These are phyloP conservation scores for Lumbricus terrestris DNA, from an alignment of 2,888 invertebrate genomes.

Conservation along the genomic window DNA sequence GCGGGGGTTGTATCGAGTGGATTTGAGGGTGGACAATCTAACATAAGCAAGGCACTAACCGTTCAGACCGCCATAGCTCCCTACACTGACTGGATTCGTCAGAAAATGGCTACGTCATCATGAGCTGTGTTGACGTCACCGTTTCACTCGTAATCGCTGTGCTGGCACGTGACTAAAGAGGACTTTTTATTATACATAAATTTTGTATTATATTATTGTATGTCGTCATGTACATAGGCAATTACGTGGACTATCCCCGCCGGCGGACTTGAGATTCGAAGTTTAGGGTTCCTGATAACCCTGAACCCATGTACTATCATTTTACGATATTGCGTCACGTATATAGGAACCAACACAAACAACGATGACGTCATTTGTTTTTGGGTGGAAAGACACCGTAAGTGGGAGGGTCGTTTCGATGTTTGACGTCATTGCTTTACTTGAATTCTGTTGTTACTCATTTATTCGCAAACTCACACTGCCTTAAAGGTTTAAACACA, in stretches of 20 bases:
- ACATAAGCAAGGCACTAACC: background rate
- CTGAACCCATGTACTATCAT: background rate
- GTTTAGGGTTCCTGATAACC: no score
- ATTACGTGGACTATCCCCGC: background rate
- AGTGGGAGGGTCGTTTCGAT: background rate
- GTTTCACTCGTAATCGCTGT: background rate
- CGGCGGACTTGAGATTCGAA: no score
- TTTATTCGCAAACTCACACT: background rate
- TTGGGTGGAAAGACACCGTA: no score
- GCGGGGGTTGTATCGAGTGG: conserved; percentile 16
- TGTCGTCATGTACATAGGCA: background rate
- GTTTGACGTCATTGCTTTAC: background rate
- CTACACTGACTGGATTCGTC: conserved; percentile 12
- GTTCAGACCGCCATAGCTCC: conserved; percentile 11
- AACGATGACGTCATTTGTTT: background rate
- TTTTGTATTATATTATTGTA: background rate
- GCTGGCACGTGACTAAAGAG: background rate
- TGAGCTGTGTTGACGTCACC: background rate
- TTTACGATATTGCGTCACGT: background rate
- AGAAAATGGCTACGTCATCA: background rate
- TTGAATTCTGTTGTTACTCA: background rate
- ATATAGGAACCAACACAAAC: background rate
- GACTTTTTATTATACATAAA: background rate
- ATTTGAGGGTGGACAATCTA: background rate
- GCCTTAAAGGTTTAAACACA: background rate